phyloP scores from a whole-genome alignment of 2,113 vertebrate species.

The Oryzias curvinotus region DNA sequence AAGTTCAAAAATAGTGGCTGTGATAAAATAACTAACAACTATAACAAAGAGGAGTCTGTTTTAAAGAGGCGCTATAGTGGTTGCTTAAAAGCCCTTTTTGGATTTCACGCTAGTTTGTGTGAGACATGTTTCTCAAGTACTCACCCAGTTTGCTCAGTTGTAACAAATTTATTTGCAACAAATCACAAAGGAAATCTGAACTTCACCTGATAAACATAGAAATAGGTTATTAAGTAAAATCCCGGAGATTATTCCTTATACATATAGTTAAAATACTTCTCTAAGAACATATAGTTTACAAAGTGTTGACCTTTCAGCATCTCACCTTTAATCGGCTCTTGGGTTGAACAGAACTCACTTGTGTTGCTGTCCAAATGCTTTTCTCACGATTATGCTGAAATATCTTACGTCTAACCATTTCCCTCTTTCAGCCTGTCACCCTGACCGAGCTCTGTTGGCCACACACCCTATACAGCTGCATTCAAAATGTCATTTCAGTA shows the following conservation, averaged over 20 bases:
- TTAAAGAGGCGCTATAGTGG: too few species aligned
- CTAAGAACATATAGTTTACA: too few species aligned
- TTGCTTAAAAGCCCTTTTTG: too few species aligned
- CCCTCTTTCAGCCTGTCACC: not conserved
- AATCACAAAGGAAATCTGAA: not conserved
- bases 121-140: not conserved
- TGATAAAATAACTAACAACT: too few species aligned
- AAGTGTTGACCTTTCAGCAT: too few species aligned
- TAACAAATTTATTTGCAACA: not conserved
- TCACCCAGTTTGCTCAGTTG: not conserved
- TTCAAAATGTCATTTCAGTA: not conserved
- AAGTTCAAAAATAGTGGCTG: too few species aligned
- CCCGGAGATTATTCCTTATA: too few species aligned
- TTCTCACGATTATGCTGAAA: not conserved
- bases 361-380: not conserved
- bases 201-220: not conserved
- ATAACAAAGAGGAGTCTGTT: too few species aligned
- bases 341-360: not conserved
- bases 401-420: not conserved
- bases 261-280: too few species aligned
- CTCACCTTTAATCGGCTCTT: not conserved
- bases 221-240: too few species aligned
- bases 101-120: too few species aligned
- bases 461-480: not conserved
- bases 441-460: accelerated